These are phyloP conservation scores for Gymnopithys bicolor DNA, from an alignment of 2,797 vertebrate species.

Conservation along the genomic window DNA sequence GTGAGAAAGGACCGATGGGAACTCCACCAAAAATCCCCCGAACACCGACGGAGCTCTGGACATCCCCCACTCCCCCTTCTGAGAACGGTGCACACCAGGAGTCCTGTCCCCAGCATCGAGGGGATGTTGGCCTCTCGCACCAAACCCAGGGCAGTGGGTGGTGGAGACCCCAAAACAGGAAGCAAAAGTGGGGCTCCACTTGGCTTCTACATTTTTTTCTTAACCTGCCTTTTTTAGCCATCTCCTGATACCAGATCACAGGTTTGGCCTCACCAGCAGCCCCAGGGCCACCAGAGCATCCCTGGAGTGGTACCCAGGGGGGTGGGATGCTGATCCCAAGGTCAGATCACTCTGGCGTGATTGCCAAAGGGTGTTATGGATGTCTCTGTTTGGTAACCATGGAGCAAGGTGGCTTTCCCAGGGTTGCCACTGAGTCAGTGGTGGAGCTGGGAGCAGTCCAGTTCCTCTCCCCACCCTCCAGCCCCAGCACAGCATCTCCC, in stretches of 20 bases:
- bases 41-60: background rate
- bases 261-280: fast-evolving
- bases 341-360: fast-evolving
- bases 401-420: background rate
- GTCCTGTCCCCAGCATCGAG: fast-evolving
- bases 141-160: background rate
- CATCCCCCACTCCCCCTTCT: background rate
- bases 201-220: background rate
- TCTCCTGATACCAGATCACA: background rate
- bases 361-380: fast-evolving
- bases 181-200: background rate
- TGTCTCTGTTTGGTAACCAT: background rate
- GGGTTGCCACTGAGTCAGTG: slow-evolving; percentile 23
- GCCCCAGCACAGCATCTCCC: slow-evolving; percentile 27
- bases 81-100: fast-evolving
- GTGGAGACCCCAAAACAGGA: slow-evolving; percentile 35
- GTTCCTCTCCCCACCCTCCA: slow-evolving; percentile 40
- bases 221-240: background rate
- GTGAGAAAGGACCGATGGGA: slow-evolving; percentile 34
- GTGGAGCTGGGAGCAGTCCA: background rate
- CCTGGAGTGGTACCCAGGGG: background rate
- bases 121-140: background rate
- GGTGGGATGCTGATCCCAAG: background rate
- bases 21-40: slow-evolving; percentile 53
- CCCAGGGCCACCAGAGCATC: background rate